These are phyloP conservation scores for Cryptocheilus praepositus DNA, from an alignment of 2,888 invertebrate genomes.

Conservation along the genomic window DNA sequence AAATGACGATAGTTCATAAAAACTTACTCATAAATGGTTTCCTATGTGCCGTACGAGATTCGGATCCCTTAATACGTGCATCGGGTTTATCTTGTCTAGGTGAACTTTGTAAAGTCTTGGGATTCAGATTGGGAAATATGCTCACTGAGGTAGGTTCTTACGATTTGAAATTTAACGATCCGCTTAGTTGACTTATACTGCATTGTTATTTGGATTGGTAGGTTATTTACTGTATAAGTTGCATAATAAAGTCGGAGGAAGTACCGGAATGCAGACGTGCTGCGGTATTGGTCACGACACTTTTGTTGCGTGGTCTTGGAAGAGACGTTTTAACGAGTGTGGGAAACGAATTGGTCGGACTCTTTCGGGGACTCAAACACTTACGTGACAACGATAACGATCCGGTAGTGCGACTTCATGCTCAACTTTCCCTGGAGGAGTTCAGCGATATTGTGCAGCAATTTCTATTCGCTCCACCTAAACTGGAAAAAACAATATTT, in stretches of 20 bases:
- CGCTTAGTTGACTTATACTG: too few species aligned
- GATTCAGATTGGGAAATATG: slow-evolving; percentile 83
- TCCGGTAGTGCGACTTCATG: slow-evolving; percentile 82
- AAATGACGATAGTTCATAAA: slow-evolving; percentile 83
- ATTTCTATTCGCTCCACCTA: slow-evolving; percentile 78
- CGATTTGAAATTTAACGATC: background rate
- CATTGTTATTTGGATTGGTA: slow-evolving; percentile 71
- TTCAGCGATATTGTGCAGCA: slow-evolving; percentile 82
- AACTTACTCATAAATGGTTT: slow-evolving; percentile 83
- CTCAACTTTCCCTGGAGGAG: slow-evolving; percentile 86
- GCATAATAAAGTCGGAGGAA: slow-evolving; percentile 83
- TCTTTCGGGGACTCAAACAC: slow-evolving; percentile 83
- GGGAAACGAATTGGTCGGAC: slow-evolving; percentile 80
- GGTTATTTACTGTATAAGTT: slow-evolving; percentile 84
- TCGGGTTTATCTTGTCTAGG: slow-evolving; percentile 90
- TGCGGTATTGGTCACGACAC: slow-evolving; percentile 85
- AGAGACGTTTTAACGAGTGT: slow-evolving; percentile 82
- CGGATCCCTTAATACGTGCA: slow-evolving; percentile 84
- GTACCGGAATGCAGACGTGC: slow-evolving; percentile 86
- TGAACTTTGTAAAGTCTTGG: slow-evolving; percentile 85
- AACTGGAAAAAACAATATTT: slow-evolving; percentile 78
- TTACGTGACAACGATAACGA: slow-evolving; percentile 83
- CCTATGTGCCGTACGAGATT: slow-evolving; percentile 82
- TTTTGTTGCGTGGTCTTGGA: slow-evolving; percentile 85
- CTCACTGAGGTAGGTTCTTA: slow-evolving; percentile 82